Evolutionary conservation across 2,113 vertebrate species (phyloP).

Genomic region (Amphiprion ocellaris): DNA sequence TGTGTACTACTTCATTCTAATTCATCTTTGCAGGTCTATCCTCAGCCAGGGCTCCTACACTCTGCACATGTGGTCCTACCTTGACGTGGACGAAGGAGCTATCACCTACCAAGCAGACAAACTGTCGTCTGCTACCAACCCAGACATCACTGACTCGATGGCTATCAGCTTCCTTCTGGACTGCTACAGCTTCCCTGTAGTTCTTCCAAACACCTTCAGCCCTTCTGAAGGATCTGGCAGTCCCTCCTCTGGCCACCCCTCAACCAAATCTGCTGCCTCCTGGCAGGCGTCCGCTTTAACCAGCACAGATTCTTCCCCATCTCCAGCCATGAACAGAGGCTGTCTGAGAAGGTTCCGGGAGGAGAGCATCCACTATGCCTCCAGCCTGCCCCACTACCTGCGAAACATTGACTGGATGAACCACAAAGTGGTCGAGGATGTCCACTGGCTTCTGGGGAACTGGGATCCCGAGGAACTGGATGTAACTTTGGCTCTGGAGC

Average conservation of each 20-base stretch:
- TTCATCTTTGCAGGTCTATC: slow-evolving; percentile 65
- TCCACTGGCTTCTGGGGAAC: slow-evolving; percentile 82
- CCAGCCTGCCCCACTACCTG: slow-evolving; percentile 82
- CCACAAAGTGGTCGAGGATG: slow-evolving; percentile 77
- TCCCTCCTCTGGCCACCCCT: background rate
- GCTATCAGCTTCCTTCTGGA: slow-evolving; percentile 85
- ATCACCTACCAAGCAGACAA: slow-evolving; percentile 84
- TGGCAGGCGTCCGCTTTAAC: background rate
- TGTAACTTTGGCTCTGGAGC: slow-evolving; percentile 82
- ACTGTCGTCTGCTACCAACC: slow-evolving; percentile 84
- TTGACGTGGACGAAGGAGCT: slow-evolving; percentile 73
- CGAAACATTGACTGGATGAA: slow-evolving; percentile 81
- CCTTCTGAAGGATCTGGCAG: background rate
- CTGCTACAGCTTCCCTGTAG: slow-evolving; percentile 84
- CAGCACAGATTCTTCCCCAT: background rate
- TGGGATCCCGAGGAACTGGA: slow-evolving; percentile 81
- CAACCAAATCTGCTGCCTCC: background rate
- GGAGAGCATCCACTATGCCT: slow-evolving; percentile 76
- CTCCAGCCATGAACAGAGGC: background rate
- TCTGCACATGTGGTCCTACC: slow-evolving; percentile 85
- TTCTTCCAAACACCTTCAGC: slow-evolving; percentile 73
- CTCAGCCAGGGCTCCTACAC: slow-evolving; percentile 83
- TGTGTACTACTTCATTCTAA: too few species aligned
- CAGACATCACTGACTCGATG: slow-evolving; percentile 79
- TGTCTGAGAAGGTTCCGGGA: slow-evolving; percentile 70